Base-by-base conservation (phyloP, 2,113 vertebrate genomes). In the Lichenostomus cassidix region DNA sequence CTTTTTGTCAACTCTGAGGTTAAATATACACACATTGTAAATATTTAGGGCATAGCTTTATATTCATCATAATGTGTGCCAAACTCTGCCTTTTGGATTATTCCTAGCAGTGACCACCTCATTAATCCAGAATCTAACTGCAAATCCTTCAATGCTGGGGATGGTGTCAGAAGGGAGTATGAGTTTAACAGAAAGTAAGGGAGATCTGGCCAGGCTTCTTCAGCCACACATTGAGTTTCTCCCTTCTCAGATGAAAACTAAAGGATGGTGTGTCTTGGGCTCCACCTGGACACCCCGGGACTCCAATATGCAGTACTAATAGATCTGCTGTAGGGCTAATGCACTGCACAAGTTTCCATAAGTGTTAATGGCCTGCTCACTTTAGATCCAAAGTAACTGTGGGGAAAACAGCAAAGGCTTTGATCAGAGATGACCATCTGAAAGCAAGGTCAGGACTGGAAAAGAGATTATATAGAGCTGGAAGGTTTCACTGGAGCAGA, bases 301-400 rank as follows among this genome's bases (percentile, higher is more conserved):
- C 28, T 78, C 50, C 1, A 1, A 7, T 14, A 18, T 7, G 56
- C 37, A 55, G 47, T 47, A 50, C 35, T 21, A 56, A 31, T 7
- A 59, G 28, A 44, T 56, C 15, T 56, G n/a, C 31, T 8, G 3
- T 44, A 64, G 44, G 11, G 46, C 13, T 69, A 11, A 41, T 23
- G 31, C 20, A 11, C 19, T 28, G 19, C 33, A 31, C 0, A 0
- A 60, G 11, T 46, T 84, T 50, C 49, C 2, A 0, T 6, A 47
- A 31, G 37, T 2, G 3, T 49, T 67, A 39, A 6, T 5, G 31
- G 46, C 23, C 80, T 65, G 41, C 44, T 86, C 0, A 0, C 89
- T 28, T 63, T 28, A 44, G 25, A 65, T 31, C 28, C 31, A 22
- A 71, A 65, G 41, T 2, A 59, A 39, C 16, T 8, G 7, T 24